Conservation (phyloP, 2,113 vertebrate species). For the Podilymbus podiceps region DNA sequence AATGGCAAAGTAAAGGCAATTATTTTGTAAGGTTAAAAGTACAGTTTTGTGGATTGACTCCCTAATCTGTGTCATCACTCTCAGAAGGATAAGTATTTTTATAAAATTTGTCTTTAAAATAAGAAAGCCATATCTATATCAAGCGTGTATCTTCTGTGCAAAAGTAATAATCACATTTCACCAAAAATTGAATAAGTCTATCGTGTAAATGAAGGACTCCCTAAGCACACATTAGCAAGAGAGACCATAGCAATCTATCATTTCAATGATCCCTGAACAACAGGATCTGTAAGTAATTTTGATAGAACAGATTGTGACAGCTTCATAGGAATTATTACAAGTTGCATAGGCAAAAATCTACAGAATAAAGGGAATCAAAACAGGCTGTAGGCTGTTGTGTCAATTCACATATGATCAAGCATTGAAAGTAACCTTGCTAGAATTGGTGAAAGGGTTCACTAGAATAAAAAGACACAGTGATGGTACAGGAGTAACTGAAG, state of each 20-base stretch:
- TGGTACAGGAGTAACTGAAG: neutral
- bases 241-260: slow-evolving; percentile 61
- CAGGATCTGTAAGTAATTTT: slow-evolving; percentile 57
- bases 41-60: neutral
- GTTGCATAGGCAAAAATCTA: slow-evolving; percentile 22
- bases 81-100: neutral
- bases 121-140: neutral
- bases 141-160: neutral
- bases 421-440: neutral
- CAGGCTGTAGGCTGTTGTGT: neutral
- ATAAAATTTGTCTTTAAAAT: neutral
- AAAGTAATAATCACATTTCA: slow-evolving; percentile 60
- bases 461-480: neutral
- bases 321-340: slow-evolving; percentile 61
- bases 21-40: neutral
- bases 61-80: neutral
- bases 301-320: slow-evolving; percentile 60
- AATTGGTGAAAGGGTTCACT: neutral
- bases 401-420: neutral
- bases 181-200: slow-evolving; percentile 60
- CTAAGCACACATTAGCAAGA: slow-evolving; percentile 56
- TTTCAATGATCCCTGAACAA: slow-evolving; percentile 66
- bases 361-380: slow-evolving; percentile 9
- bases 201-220: slow-evolving; percentile 70
- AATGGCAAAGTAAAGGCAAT: neutral